A percentile compares a stretch with the other conserved stretches of the same genome.
Conservation (phyloP, 2,888 invertebrate genomes). For the Patella depressa region DNA sequence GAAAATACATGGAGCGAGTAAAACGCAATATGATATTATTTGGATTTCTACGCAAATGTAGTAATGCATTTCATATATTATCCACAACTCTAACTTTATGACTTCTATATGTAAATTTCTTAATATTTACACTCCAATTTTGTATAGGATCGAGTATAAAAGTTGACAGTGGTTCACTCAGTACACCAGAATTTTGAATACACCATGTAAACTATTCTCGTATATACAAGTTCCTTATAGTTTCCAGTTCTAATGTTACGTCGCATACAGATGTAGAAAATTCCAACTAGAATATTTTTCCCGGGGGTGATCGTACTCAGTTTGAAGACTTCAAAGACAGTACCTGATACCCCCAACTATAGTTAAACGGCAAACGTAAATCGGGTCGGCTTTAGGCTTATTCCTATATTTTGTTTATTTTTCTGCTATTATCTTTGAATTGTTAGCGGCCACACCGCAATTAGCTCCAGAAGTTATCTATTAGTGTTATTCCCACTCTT, state of each 20-base stretch:
- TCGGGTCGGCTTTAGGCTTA: slow-evolving; percentile 12
- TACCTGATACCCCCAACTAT: slow-evolving; percentile 17
- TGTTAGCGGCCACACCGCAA: slow-evolving; percentile 23
- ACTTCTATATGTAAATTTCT: too few relatives aligned
- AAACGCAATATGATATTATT: too few relatives aligned
- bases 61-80: too few relatives aligned
- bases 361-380: slow-evolving; percentile 5
- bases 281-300: slow-evolving; percentile 6
- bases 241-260: not conserved
- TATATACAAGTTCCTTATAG: not conserved
- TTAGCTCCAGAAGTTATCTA: slow-evolving; percentile 23
- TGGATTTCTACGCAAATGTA: too few relatives aligned
- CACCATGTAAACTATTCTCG: not conserved
- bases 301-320: slow-evolving; percentile 3
- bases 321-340: slow-evolving; percentile 12
- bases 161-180: not conserved
- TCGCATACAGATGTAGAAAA: not conserved
- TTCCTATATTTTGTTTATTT: slow-evolving; percentile 21
- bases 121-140: too few relatives aligned
- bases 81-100: too few relatives aligned
- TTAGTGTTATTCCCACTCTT: slow-evolving; percentile 19
- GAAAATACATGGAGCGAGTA: too few relatives aligned
- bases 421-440: slow-evolving; percentile 25
- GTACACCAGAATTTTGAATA: not conserved
- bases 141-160: not conserved